Conservation (phyloP, 2,113 vertebrate species). For the Arvicanthis niloticus region DNA sequence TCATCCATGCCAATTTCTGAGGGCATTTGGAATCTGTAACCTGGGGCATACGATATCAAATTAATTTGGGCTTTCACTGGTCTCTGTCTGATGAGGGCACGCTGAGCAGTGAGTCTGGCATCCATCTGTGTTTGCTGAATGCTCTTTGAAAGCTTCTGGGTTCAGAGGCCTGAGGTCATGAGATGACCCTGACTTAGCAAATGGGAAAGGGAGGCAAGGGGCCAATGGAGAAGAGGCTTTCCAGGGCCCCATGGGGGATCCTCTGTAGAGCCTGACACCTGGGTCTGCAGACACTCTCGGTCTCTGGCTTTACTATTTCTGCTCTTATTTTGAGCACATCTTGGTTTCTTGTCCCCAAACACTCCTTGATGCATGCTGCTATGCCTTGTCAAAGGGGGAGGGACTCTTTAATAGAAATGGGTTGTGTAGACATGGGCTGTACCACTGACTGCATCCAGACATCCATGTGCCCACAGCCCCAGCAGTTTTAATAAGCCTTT, state of each 20-base stretch:
- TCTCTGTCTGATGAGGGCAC: constrained; percentile 74
- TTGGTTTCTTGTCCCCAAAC: not conserved
- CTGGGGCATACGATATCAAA: constrained; percentile 68
- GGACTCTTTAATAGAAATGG: not conserved
- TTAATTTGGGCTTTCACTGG: constrained; percentile 81
- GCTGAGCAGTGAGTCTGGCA: constrained; percentile 69
- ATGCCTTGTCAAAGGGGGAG: not conserved
- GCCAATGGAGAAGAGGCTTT: not conserved
- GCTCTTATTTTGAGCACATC: not conserved
- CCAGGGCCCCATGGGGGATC: not conserved
- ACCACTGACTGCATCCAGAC: not conserved
- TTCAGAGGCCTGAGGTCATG: not conserved
- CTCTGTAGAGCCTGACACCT: not conserved
- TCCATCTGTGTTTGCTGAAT: not conserved
- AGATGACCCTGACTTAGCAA: not conserved
- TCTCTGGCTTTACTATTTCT: not conserved
- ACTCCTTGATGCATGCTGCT: not conserved
- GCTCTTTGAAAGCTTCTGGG: not conserved
- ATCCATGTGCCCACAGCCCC: not conserved
- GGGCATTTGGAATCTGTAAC: constrained; percentile 67
- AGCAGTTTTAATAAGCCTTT: not conserved
- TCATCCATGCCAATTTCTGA: constrained; percentile 63
- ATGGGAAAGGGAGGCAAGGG: not conserved
- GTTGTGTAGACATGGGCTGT: not conserved
- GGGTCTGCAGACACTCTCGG: not conserved